Evolutionary conservation across 2,113 vertebrate genomes (phyloP).

Genomic region (Bujurquina vittata): DNA sequence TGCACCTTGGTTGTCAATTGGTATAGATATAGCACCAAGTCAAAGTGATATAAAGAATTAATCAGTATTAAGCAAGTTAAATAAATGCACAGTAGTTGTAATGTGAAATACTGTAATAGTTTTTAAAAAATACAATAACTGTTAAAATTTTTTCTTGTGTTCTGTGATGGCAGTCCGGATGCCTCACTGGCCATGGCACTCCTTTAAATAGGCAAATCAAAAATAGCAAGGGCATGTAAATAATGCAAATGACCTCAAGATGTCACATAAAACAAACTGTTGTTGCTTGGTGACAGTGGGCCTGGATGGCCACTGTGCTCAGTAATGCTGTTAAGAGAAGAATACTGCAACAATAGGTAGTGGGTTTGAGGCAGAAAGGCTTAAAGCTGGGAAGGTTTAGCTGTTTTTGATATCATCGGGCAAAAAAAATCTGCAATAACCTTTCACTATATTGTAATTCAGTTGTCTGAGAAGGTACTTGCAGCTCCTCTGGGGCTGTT

Average conservation of each 20-base stretch:
- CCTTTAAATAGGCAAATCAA: slow-evolving; percentile 18
- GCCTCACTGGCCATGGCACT: neutral
- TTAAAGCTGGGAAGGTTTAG: neutral
- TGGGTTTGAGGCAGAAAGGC: neutral
- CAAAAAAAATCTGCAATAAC: neutral
- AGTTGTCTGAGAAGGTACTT: neutral
- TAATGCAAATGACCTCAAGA: slow-evolving; percentile 39
- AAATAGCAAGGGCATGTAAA: slow-evolving; percentile 21
- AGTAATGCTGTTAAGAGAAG: slow-evolving; percentile 2
- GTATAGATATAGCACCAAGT: neutral
- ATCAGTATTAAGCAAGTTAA: neutral
- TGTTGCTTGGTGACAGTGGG: slow-evolving; percentile 49
- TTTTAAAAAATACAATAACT: neutral
- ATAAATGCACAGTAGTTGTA: neutral
- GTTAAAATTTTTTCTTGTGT: neutral
- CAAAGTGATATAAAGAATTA: neutral
- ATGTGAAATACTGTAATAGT: neutral
- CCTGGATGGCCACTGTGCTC: neutral
- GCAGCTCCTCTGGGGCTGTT: neutral
- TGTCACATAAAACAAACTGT: neutral
- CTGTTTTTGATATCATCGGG: neutral
- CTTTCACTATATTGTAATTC: neutral
- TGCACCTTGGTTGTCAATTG: neutral
- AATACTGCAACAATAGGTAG: neutral
- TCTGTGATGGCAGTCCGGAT: neutral